phyloP scores from a whole-genome alignment of 2,797 vertebrate genomes.

The Chelon labrosus region DNA sequence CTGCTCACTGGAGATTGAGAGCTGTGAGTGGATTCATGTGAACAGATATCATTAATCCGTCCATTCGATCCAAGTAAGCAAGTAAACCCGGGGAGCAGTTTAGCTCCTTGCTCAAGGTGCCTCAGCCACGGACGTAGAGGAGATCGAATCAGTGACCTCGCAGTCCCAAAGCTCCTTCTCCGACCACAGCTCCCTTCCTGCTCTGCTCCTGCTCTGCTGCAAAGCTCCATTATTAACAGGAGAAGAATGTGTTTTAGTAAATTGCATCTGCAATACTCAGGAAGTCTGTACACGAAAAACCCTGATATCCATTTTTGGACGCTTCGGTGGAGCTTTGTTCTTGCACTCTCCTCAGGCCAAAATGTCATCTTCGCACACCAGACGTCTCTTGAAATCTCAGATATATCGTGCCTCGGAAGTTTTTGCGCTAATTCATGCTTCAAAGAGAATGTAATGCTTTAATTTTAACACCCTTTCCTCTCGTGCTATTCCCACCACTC shows the following conservation, averaged over 20 bases:
- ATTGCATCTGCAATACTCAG: background rate
- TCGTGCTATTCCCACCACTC: background rate
- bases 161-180: no score
- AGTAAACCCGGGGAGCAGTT: no score
- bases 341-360: constrained; percentile 1
- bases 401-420: background rate
- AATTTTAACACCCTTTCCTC: constrained; percentile 12
- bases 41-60: background rate
- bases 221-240: no score
- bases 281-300: background rate
- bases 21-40: constrained; percentile 89
- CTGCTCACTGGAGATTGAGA: constrained; percentile 97
- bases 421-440: constrained; percentile 8
- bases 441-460: constrained; percentile 1
- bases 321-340: background rate
- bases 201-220: no score
- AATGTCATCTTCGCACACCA: constrained; percentile 13
- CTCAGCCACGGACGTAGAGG: no score
- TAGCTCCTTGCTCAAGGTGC: no score
- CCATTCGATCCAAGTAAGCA: no score
- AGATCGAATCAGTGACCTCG: no score
- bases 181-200: no score
- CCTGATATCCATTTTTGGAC: constrained; percentile 3
- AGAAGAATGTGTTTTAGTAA: background rate
- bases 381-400: constrained; percentile 15